Evolutionary conservation across 2,888 invertebrate species (phyloP).

Genomic region (Epinotia nisella): DNA sequence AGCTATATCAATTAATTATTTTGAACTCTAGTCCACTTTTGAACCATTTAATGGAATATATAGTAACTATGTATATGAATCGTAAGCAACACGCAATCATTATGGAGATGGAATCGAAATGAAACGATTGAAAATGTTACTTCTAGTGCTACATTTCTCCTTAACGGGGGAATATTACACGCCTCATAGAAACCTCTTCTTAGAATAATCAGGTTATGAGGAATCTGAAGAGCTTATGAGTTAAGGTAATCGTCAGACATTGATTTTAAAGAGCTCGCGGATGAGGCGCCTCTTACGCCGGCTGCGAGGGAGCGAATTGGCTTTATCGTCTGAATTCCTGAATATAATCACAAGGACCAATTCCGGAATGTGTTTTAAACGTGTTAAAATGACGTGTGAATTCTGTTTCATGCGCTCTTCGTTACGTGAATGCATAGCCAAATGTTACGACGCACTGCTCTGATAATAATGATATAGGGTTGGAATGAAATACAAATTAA

Average conservation of each 20-base stretch:
- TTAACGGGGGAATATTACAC: not conserved
- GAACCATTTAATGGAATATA: not conserved
- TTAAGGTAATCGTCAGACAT: not conserved
- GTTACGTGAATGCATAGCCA: too few relatives aligned
- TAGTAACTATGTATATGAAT: not conserved
- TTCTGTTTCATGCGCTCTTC: too few relatives aligned
- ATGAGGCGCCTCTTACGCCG: not conserved
- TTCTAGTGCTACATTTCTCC: not conserved
- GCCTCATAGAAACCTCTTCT: not conserved
- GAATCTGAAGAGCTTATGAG: not conserved
- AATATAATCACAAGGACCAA: too few relatives aligned
- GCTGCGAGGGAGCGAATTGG: too few relatives aligned
- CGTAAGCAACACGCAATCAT: not conserved
- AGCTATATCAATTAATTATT: not conserved
- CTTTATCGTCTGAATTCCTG: too few relatives aligned
- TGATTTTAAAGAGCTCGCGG: not conserved
- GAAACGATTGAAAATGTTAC: not conserved
- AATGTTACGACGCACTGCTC: too few relatives aligned
- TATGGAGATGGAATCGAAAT: not conserved
- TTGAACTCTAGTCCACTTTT: not conserved
- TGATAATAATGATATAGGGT: too few relatives aligned
- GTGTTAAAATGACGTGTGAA: too few relatives aligned
- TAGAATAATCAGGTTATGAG: not conserved
- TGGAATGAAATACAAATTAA: too few relatives aligned
- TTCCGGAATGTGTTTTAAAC: too few relatives aligned